Base-by-base conservation (phyloP, 2,888 invertebrate genomes). In the Euclidia mi region DNA sequence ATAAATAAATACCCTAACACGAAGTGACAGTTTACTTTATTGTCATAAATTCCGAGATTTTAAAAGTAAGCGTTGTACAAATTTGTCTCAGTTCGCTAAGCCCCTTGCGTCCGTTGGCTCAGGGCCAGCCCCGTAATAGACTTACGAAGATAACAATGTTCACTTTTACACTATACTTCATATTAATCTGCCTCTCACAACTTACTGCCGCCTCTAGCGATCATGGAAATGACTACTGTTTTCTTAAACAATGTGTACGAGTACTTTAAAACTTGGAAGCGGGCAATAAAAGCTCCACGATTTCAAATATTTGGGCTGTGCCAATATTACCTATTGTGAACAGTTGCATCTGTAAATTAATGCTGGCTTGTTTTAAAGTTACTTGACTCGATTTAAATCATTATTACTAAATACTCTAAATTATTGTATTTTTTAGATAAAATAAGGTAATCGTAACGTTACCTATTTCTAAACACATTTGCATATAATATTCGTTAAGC, bases 51-150 rank as follows among this genome's bases (percentile, higher is more conserved):
- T 55, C 58, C 58, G 42, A 52, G 67, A 51, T 67, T 68, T 58
- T 57, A 60, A 71, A 63, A 66, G 63, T 52, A 67, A 55, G 51
- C 46, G 61, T 68, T 66, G 65, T 57, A 70, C 63, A 67, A 76
- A 74, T 78, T 78, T 78, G 76, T 78, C 72, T 70, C 70, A 59
- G 67, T 62, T 70, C 57, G 53, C 58, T 56, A 57, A 62, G 63
- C n/a, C n/a, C n/a, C n/a, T n/a, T 59, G 60, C 56, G 59, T 49
- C 50, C 46, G 55, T 56, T 78, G 78, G 79, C 79, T 49, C 17
- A 32, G 17, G 52, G 69, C 79, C 79, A 78, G 75, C 51, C 44
- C 56, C 42, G 41, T 58, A 53, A 51, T 51, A 37, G 61, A 63
- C 75, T 59, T 57, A 61, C 49, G 18, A 59, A 63, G 49, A 69